Percentiles rank a stretch among this genome's conserved stretches.
Evolutionary conservation across 2,113 vertebrate genomes (phyloP).

Genomic region (Struthio camelus): DNA sequence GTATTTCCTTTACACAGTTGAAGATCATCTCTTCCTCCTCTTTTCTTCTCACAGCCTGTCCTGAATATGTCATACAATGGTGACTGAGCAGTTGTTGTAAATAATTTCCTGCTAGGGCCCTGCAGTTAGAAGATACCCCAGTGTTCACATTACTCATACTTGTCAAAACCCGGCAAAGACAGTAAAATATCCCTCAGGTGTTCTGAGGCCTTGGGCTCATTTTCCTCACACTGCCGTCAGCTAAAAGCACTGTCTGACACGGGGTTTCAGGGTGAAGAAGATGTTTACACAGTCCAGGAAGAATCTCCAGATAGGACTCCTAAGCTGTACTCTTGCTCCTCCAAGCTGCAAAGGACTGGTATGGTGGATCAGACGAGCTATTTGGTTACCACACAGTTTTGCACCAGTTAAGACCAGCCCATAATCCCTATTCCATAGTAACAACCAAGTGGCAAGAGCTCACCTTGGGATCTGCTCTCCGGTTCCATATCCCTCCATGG

Average conservation of each 20-base stretch:
- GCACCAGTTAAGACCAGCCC: neutral
- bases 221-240: neutral
- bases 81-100: conserved; percentile 34
- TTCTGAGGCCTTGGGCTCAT: neutral
- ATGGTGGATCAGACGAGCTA: neutral
- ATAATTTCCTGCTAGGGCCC: conserved; percentile 11
- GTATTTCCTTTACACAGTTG: neutral
- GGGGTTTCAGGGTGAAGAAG: neutral
- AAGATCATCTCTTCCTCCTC: neutral
- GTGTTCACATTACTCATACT: conserved; percentile 16
- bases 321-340: neutral
- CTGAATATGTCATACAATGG: neutral
- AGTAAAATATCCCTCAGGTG: neutral
- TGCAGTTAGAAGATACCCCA: neutral
- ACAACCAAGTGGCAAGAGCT: neutral
- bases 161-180: neutral
- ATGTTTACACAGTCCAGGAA: neutral
- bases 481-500: neutral
- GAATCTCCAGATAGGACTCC: neutral
- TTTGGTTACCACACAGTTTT: neutral
- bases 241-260: neutral
- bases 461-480: neutral
- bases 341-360: neutral
- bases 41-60: neutral
- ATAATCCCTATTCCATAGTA: neutral